Percentiles rank a stretch among this genome's conserved stretches.
Evolutionary conservation across 2,888 invertebrate species (phyloP).

Genomic region (Crocallis elinguaria): DNA sequence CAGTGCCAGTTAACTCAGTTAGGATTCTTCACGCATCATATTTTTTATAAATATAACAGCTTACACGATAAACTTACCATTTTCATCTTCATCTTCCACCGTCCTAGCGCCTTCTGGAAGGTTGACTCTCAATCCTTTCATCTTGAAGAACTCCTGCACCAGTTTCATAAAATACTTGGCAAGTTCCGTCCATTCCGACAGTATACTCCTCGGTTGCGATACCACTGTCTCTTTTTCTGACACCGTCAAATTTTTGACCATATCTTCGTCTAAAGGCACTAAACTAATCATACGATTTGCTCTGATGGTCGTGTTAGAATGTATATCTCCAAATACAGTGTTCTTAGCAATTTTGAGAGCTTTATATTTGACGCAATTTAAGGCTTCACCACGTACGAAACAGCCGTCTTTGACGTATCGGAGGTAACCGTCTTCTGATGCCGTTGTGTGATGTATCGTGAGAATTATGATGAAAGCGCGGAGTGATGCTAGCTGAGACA

Average conservation of each 20-base stretch:
- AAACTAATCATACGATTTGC: constrained; percentile 69
- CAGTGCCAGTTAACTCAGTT: too few relatives aligned
- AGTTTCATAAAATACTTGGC: constrained; percentile 74
- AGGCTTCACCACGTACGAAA: constrained; percentile 67
- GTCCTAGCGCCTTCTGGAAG: constrained; percentile 77
- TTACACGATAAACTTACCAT: constrained; percentile 45
- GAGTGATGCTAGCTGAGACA: constrained; percentile 37
- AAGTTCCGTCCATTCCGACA: constrained; percentile 77
- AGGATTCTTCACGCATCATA: too few relatives aligned
- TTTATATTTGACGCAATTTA: constrained; percentile 76
- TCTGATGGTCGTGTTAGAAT: constrained; percentile 67
- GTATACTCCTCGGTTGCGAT: constrained; percentile 61
- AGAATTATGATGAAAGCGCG: constrained; percentile 41
- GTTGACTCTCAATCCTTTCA: constrained; percentile 71
- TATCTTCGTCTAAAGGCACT: constrained; percentile 69
- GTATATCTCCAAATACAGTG: constrained; percentile 66
- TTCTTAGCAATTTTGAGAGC: constrained; percentile 74
- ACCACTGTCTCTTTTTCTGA: constrained; percentile 51
- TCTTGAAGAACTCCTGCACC: constrained; percentile 72
- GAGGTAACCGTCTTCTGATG: constrained; percentile 69
- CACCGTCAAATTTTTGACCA: constrained; percentile 53
- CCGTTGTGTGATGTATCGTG: constrained; percentile 40
- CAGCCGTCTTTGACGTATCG: constrained; percentile 76
- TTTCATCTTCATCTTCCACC: constrained; percentile 66
- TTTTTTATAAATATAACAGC: too few relatives aligned